Percentiles rank a stretch among this genome's conserved stretches.
Conservation (phyloP, 2,113 vertebrate genomes). For the Vanacampus margaritifer region DNA sequence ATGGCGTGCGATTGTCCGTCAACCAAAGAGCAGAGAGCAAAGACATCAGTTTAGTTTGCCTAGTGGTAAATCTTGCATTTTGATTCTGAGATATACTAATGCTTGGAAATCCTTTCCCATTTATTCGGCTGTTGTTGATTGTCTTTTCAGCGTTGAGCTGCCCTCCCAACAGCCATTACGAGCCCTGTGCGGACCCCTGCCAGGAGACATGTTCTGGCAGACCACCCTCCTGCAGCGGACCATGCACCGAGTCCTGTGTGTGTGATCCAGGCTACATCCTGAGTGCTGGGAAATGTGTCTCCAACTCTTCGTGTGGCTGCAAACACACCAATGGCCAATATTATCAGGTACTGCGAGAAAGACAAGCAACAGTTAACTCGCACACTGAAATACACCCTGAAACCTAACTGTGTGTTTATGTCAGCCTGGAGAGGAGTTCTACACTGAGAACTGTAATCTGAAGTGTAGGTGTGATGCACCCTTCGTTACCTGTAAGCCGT, state of each 20-base stretch:
- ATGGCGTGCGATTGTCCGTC: too few relatives aligned
- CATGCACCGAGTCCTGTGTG: constrained; percentile 70
- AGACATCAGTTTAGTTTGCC: neutral
- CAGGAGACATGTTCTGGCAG: constrained; percentile 56
- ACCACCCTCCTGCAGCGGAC: constrained; percentile 55
- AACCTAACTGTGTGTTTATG: constrained; percentile 13
- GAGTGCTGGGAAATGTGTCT: constrained; percentile 68
- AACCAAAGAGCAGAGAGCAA: neutral
- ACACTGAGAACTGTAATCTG: constrained; percentile 55
- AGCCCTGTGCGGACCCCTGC: constrained; percentile 60
- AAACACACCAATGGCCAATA: constrained; percentile 60
- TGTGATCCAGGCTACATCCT: constrained; percentile 72
- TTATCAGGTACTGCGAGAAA: constrained; percentile 57
- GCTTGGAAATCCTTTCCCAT: neutral
- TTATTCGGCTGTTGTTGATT: too few relatives aligned
- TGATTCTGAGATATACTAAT: neutral
- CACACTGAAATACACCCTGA: neutral
- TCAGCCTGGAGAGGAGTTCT: constrained; percentile 71
- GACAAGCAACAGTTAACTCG: neutral
- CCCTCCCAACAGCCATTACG: constrained; percentile 70
- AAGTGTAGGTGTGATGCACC: constrained; percentile 64
- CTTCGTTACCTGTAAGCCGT: constrained; percentile 47
- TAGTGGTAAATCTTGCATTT: neutral
- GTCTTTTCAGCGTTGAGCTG: constrained; percentile 56
- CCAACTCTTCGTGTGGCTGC: constrained; percentile 65